Evolutionary conservation across 1,140 invertebrate genomes (phyloP), one percentile per base, ranked within the genome.

Genomic region (Hyles euphorbiae): DNA sequence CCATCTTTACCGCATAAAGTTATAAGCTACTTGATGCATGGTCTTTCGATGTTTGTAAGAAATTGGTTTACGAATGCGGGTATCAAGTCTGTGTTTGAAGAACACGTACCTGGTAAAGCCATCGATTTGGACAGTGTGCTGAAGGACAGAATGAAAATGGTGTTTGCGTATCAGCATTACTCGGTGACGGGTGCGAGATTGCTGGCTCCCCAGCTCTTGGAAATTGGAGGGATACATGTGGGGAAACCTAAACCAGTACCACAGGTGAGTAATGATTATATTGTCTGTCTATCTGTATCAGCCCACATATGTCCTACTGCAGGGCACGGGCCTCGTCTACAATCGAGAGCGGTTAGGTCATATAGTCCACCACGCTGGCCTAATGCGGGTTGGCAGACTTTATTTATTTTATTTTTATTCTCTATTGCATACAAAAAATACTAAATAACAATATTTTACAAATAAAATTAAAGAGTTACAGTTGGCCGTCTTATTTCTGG

Each of bases 91-190:
- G 65, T 82, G 6, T 84, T 91, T 51, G 74, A 81, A 54, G 81
- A 90, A 58, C 81, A 91, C 70, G 76, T 92, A 11, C 91, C 91
- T 5, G 57, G 64, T 34, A 74, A 90, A 57, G 46, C 90, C 4
- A 89, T 93, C 2, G 82, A 91, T 9, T 72, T 94, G 4, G 79
- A 84, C n/a, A 87, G 91, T 56, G 70, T 93, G 9, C 89, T 78
- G 0, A 89, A 54, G 48, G 73, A 88, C 49, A 92, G 91, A 55
- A 91, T 90, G 34, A 91, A 90, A 61, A 70, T 94, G 50, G 70
- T 94, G 51, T 90, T 95, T 45, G 85, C 91, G 0, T 94, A 94
- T 71, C 90, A 91, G 9, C 92, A 94, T 76, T 91, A 90, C 65
- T 90, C 90, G 2, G 64, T 93, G 4, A 91, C 90, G 34, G 89